These are phyloP conservation scores for Melolontha melolontha DNA, from an alignment of 2,888 invertebrate genomes.

Conservation along the genomic window DNA sequence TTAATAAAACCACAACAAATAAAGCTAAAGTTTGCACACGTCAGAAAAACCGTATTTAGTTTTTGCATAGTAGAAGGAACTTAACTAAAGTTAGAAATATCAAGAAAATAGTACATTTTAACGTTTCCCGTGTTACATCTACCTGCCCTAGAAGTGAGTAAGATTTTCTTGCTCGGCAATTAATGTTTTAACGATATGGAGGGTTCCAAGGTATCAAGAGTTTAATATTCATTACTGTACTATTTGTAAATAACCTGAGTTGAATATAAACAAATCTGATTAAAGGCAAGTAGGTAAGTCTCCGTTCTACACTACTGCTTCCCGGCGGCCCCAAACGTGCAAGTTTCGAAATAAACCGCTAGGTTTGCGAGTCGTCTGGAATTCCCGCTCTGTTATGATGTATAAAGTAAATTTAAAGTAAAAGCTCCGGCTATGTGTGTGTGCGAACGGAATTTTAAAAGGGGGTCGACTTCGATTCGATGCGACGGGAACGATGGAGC, in stretches of 20 bases:
- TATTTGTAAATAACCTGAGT: conserved; percentile 38
- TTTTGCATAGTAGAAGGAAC: no score
- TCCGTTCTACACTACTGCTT: background rate
- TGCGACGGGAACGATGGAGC: background rate
- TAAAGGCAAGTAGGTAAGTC: conserved; percentile 20
- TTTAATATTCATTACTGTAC: conserved; percentile 40
- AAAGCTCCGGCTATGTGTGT: conserved; percentile 19
- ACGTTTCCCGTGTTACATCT: conserved; percentile 4
- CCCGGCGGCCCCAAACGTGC: background rate
- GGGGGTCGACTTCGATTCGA: background rate
- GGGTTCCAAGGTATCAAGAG: conserved; percentile 27
- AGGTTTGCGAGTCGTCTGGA: conserved; percentile 3
- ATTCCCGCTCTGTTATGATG: conserved; percentile 21
- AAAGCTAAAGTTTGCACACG: no score
- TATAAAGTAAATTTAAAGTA: conserved; percentile 32
- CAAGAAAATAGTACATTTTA: background rate
- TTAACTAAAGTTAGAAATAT: no score
- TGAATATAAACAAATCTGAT: conserved; percentile 38
- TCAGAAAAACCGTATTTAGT: no score
- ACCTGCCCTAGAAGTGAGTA: conserved; percentile 23
- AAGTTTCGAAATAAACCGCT: background rate
- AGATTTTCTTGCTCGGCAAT: conserved; percentile 17
- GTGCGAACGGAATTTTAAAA: conserved; percentile 32
- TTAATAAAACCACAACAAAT: no score
- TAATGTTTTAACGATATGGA: conserved; percentile 36